These are phyloP conservation scores for Sebastiscus albofasciatus DNA, from an alignment of 2,797 vertebrate species.

Conservation along the genomic window DNA sequence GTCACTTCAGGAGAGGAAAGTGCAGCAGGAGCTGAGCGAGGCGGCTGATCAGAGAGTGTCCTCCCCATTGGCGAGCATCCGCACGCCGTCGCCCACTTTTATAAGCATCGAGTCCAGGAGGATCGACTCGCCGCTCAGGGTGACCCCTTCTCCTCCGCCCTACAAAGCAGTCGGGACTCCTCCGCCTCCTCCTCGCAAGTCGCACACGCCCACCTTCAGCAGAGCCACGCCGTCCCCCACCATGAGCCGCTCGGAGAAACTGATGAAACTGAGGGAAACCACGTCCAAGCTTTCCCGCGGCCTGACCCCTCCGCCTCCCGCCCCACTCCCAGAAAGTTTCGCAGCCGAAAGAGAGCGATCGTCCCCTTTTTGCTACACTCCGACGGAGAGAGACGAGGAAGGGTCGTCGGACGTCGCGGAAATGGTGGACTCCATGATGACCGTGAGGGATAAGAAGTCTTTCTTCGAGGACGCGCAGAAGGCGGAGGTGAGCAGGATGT, in stretches of 20 bases:
- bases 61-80: slow-evolving; percentile 84
- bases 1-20: slow-evolving; percentile 56
- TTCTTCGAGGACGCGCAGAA: slow-evolving; percentile 86
- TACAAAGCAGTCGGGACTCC: slow-evolving; percentile 77
- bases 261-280: slow-evolving; percentile 86
- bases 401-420: slow-evolving; percentile 64
- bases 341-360: slow-evolving; percentile 78
- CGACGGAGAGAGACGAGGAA: slow-evolving; percentile 51
- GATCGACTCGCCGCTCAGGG: slow-evolving; percentile 81
- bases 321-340: slow-evolving; percentile 64
- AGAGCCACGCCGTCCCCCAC: slow-evolving; percentile 85
- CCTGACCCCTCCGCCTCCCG: slow-evolving; percentile 70
- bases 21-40: slow-evolving; percentile 68
- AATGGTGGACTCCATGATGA: slow-evolving; percentile 81
- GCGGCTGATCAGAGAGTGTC: slow-evolving; percentile 71
- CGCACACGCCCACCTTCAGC: slow-evolving; percentile 73
- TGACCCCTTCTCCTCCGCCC: slow-evolving; percentile 82
- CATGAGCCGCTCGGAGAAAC: slow-evolving; percentile 86
- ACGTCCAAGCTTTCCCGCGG: slow-evolving; percentile 83
- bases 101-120: slow-evolving; percentile 91
- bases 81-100: slow-evolving; percentile 90
- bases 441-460: slow-evolving; percentile 84
- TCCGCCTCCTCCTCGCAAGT: slow-evolving; percentile 78
- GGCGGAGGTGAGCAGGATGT: slow-evolving; percentile 80
- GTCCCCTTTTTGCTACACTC: slow-evolving; percentile 80